phyloP scores from a whole-genome alignment of 2,888 invertebrate species.

The Melanchra persicariae region DNA sequence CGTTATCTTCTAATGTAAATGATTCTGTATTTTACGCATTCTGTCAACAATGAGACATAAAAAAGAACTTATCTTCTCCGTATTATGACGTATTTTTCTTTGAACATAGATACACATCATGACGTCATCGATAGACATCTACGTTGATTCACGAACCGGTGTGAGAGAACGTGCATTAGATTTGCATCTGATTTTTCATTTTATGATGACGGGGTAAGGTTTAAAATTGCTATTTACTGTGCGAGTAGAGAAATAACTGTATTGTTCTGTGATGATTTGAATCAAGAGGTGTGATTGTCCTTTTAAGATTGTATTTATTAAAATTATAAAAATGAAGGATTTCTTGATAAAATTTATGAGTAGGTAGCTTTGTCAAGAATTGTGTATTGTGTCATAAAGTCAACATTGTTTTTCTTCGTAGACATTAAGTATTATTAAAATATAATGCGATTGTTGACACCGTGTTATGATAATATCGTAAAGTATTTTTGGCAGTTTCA shows the following conservation, averaged over 20 bases:
- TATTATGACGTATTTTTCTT: constrained; percentile 50
- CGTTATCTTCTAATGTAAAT: constrained; percentile 31
- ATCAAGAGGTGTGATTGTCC: constrained; percentile 24
- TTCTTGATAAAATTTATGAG: constrained; percentile 9
- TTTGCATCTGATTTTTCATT: constrained; percentile 13
- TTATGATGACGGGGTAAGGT: constrained; percentile 7
- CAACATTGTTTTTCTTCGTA: constrained; percentile 10
- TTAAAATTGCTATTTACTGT: not conserved
- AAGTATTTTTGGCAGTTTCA: not conserved
- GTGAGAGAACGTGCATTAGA: not conserved
- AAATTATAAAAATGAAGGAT: constrained; percentile 5
- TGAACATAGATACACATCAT: constrained; percentile 11
- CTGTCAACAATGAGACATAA: constrained; percentile 48
- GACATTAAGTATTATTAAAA: not conserved
- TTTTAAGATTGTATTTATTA: constrained; percentile 7
- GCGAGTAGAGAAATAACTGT: not conserved
- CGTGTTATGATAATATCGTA: constrained; percentile 1
- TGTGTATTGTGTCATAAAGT: not conserved
- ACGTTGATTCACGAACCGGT: constrained; percentile 39
- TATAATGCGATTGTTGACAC: not conserved
- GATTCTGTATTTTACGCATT: constrained; percentile 10
- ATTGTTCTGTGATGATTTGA: not conserved
- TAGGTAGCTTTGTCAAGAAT: constrained; percentile 26
- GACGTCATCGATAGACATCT: constrained; percentile 34
- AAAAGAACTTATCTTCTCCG: constrained; percentile 22